Base-by-base conservation (phyloP, 2,113 vertebrate species). In the Crotalus viridis region DNA sequence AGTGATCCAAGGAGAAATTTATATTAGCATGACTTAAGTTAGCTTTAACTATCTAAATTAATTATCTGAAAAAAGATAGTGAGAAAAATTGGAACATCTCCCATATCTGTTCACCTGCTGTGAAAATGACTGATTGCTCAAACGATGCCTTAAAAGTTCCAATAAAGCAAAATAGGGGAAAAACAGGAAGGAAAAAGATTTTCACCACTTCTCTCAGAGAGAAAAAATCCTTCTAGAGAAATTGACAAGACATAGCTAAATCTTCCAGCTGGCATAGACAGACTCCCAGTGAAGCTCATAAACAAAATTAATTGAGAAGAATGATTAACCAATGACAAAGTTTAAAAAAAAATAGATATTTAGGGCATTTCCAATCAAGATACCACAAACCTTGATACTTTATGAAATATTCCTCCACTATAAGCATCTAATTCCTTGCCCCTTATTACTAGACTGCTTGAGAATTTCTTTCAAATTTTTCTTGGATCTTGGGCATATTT, bases 231-330 rank as follows among this genome's bases (percentile, higher is more conserved):
- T 94, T 91, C 24, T 51, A 85, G 59, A 69, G 85, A 51, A 56
- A 96, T 89, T 69, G 87, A 85, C 46, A 87, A 51, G 33, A 22
- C 96, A 90, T 90, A 95, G 52, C 26, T 81, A 95, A 94, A 56
- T 92, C 91, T 74, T 0, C 22, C 88, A 95, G 94, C 48, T 92
- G 81, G 93, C 64, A 90, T 88, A 86, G 92, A 94, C 3, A 55
- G 92, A 89, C 51, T 56, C 64, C 93, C 94, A 93, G 93, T 5
- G 1, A 51, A 90, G 59, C 74, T 94, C 81, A 89, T 0, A 0
- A 90, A 92, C 93, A 96, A 91, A 95, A 4, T 52, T 92, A 93
- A 94, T 48, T 24, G 13, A 22, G 64, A 92, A 87, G 89, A 94
- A 90, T 92, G 94, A 94, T 90, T 22, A 90, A 95, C 91, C 46